Evolutionary conservation across 2,113 vertebrate species (phyloP).

Genomic region (Mobula birostris): DNA sequence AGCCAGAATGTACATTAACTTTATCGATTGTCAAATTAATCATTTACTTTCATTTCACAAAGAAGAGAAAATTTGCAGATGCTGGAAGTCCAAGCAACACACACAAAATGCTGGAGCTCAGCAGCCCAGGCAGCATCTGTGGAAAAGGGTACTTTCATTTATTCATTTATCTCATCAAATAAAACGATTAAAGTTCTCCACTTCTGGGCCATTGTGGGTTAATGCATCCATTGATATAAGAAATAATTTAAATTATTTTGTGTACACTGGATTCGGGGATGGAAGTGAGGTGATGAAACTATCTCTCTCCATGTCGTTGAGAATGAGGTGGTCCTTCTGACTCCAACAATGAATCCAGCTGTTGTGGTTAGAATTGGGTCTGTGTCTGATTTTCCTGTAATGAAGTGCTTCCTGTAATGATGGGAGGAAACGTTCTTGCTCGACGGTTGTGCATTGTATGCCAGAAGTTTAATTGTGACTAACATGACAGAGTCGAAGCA

Average conservation of each 20-base stretch:
- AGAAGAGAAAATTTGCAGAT: too few relatives aligned
- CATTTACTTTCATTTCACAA: background rate
- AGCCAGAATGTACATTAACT: background rate
- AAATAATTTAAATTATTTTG: background rate
- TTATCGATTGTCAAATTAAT: background rate
- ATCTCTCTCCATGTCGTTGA: background rate
- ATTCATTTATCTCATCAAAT: background rate
- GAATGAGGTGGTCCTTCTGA: background rate
- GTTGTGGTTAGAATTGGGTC: background rate
- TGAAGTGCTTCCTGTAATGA: background rate
- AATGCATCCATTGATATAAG: background rate
- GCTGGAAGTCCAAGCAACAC: too few relatives aligned
- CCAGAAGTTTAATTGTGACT: too few relatives aligned
- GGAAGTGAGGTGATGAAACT: background rate
- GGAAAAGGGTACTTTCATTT: background rate
- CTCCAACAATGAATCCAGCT: background rate
- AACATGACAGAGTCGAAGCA: background rate
- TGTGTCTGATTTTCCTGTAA: background rate
- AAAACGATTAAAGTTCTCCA: background rate
- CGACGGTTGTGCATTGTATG: background rate
- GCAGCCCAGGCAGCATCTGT: too few relatives aligned
- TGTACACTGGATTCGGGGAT: background rate
- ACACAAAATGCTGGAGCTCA: too few relatives aligned
- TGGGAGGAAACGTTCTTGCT: background rate
- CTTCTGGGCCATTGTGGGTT: background rate